Evolutionary conservation across 2,113 vertebrate species (phyloP), one percentile per base, ranked within the genome.

Genomic region (Ptychochromis oligacanthus): DNA sequence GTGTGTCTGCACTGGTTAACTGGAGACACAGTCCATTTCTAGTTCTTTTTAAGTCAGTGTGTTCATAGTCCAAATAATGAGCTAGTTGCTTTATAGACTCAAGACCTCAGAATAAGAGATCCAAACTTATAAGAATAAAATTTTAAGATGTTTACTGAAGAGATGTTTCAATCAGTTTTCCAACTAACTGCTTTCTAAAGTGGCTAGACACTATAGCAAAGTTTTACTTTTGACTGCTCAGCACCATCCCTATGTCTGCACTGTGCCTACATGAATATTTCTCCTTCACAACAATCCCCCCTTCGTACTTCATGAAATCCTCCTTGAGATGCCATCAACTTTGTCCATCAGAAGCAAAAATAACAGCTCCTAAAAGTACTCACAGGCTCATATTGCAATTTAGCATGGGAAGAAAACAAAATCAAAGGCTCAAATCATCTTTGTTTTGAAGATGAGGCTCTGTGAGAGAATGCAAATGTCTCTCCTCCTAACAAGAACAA

Each of bases 371-470:
- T 20, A 28, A 58, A 88, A 81, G 20, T 62, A 67, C 82, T 84
- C 62, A 8, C 26, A 54, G n/a, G 28, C 26, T 65, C 55, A 9
- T 17, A 17, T 58, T 17, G 20, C 18, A 62, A 2, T 24, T 43
- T 55, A 61, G 58, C 61, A 62, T 67, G 59, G 36, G 43, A 62
- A 82, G 38, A 56, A 83, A 75, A 54, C 52, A 55, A 43, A 78
- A 77, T 74, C 72, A 34, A 40, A 74, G 62, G 38, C 79, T 40
- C 14, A 4, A 24, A 86, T 70, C 26, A 75, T 49, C 26, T 64
- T 59, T 31, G 26, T 74, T 89, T 88, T 90, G 79, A 89, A 87
- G 72, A 75, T 0, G 62, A 57, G 52, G 49, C 17, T 83, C 64
- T 75, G 61, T 49, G 75, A 60, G 79, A 61, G 80, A 79, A 28